Percentiles rank a stretch among this genome's conserved stretches.
Evolutionary conservation across 2,888 invertebrate genomes (phyloP).

Genomic region (Heliconius hortense): DNA sequence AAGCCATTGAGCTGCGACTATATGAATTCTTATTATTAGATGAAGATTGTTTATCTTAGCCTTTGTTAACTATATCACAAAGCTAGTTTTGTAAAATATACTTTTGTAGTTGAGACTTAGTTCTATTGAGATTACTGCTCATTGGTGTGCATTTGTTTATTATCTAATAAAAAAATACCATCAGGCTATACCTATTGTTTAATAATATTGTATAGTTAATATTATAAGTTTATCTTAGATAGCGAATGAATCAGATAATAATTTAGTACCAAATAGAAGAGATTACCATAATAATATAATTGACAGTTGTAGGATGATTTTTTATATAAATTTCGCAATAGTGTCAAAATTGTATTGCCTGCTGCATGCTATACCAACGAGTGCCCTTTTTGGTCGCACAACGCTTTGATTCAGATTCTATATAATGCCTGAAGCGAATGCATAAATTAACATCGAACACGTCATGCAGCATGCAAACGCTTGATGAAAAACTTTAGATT

Average conservation of each 20-base stretch:
- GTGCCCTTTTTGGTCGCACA: slow-evolving; percentile 49
- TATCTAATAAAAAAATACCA: slow-evolving; percentile 43
- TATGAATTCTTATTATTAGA: slow-evolving; percentile 57
- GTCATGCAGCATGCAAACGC: slow-evolving; percentile 81
- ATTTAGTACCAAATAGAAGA: slow-evolving; percentile 10
- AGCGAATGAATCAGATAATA: slow-evolving; percentile 21
- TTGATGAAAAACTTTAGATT: slow-evolving; percentile 56
- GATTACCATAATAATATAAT: slow-evolving; percentile 7
- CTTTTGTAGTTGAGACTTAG: slow-evolving; percentile 61
- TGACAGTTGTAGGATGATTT: slow-evolving; percentile 41
- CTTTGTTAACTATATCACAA: slow-evolving; percentile 56
- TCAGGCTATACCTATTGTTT: slow-evolving; percentile 47
- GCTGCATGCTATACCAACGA: slow-evolving; percentile 72
- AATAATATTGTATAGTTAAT: slow-evolving; percentile 52
- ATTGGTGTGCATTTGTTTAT: slow-evolving; percentile 55
- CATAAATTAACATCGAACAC: slow-evolving; percentile 57
- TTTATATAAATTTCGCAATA: slow-evolving; percentile 38
- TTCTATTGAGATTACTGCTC: slow-evolving; percentile 53
- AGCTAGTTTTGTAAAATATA: slow-evolving; percentile 65
- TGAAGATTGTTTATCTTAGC: slow-evolving; percentile 53
- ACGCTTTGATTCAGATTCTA: slow-evolving; percentile 40
- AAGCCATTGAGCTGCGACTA: slow-evolving; percentile 61
- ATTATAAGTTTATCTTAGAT: slow-evolving; percentile 48
- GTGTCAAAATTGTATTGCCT: slow-evolving; percentile 66
- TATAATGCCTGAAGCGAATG: slow-evolving; percentile 60